Evolutionary conservation across 2,888 invertebrate genomes (phyloP).

Genomic region (Leistus spinibarbis): DNA sequence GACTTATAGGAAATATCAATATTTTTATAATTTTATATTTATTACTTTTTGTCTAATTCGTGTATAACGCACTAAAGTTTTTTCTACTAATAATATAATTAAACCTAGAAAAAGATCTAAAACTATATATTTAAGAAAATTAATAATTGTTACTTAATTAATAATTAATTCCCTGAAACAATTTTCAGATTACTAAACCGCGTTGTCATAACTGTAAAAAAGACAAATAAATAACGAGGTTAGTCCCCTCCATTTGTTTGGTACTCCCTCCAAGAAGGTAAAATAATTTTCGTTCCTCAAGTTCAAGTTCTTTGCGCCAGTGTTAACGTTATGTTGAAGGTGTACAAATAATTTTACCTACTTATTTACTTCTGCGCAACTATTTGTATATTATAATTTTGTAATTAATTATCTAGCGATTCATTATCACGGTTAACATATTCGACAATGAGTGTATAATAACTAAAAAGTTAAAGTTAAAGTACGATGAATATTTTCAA

Average conservation of each 20-base stretch:
- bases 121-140: no score
- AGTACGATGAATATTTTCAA: conserved; percentile 19
- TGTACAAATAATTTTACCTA: not conserved
- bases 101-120: no score
- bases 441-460: conserved; percentile 12
- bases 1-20: no score
- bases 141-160: not conserved
- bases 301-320: conserved; percentile 10
- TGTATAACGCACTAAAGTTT: no score
- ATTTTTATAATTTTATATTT: no score
- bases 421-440: not conserved
- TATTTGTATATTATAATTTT: not conserved
- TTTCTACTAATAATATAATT: no score
- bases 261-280: conserved; percentile 18
- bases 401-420: not conserved
- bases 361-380: not conserved
- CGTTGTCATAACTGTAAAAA: not conserved
- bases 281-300: conserved; percentile 34
- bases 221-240: conserved; percentile 13
- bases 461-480: conserved; percentile 1
- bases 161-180: not conserved
- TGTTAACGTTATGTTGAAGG: not conserved
- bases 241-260: conserved; percentile 11
- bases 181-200: not conserved
- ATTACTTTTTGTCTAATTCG: no score